Percentiles rank a stretch among this genome's conserved stretches.
phyloP scores from a whole-genome alignment of 2,888 invertebrate genomes.

The Didymodactylos carnosus region DNA sequence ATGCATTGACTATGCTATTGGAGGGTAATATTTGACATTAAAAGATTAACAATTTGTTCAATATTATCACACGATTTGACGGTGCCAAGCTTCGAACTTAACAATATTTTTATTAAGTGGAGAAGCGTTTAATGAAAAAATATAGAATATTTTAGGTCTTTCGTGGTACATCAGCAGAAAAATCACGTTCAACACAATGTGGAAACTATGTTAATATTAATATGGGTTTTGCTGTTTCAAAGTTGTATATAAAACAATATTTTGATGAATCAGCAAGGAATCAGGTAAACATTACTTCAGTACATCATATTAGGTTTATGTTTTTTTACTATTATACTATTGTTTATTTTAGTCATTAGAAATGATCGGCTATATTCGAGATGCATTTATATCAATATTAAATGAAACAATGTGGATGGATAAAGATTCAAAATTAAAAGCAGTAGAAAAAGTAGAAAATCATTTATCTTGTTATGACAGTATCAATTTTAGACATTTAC shows the following conservation, averaged over 20 bases:
- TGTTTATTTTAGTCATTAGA: conserved; percentile 37
- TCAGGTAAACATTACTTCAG: conserved; percentile 41
- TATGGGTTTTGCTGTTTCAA: conserved; percentile 70
- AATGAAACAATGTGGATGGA: conserved; percentile 84
- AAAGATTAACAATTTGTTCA: too few relatives aligned
- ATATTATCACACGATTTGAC: too few relatives aligned
- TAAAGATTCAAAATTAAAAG: conserved; percentile 44
- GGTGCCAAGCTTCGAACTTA: too few relatives aligned
- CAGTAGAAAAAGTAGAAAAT: conserved; percentile 43
- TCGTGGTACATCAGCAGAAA: conserved; percentile 38
- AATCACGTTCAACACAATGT: conserved; percentile 74
- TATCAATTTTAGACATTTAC: not conserved
- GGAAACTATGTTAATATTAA: conserved; percentile 68
- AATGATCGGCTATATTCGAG: conserved; percentile 65
- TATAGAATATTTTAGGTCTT: too few relatives aligned
- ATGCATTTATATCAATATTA: conserved; percentile 63
- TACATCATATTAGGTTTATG: not conserved
- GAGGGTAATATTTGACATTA: too few relatives aligned
- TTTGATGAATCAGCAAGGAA: conserved; percentile 66
- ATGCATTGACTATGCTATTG: too few relatives aligned
- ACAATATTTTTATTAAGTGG: too few relatives aligned
- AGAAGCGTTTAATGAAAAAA: too few relatives aligned
- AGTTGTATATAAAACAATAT: conserved; percentile 66
- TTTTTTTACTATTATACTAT: not conserved
- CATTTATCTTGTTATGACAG: conserved; percentile 32